phyloP scores from a whole-genome alignment of 2,888 invertebrate species.

The Temnothorax rugatulus region DNA sequence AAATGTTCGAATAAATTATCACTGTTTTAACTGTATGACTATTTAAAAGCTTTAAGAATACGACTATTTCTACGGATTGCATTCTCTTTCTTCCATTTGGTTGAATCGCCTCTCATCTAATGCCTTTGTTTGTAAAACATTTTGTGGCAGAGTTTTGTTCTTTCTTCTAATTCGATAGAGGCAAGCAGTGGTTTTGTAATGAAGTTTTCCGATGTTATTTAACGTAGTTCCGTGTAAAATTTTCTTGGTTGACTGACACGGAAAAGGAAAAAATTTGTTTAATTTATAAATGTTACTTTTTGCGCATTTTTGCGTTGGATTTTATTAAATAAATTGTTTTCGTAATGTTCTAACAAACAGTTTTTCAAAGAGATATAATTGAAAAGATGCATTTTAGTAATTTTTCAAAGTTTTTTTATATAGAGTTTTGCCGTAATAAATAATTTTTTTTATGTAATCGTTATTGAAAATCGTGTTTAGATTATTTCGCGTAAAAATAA shows the following conservation, averaged over 20 bases:
- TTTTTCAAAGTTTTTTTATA: too few relatives aligned
- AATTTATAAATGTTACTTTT: not conserved
- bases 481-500: too few relatives aligned
- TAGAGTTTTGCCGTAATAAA: too few relatives aligned
- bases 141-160: not conserved
- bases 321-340: not conserved
- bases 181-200: not conserved
- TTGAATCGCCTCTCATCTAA: not conserved
- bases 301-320: not conserved
- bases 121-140: not conserved
- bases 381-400: too few relatives aligned
- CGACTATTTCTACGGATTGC: not conserved
- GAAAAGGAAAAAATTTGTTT: not conserved
- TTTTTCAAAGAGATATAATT: too few relatives aligned
- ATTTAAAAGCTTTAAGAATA: not conserved
- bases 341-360: not conserved
- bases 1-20: not conserved
- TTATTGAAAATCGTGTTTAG: too few relatives aligned
- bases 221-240: not conserved
- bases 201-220: not conserved
- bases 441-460: too few relatives aligned
- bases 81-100: not conserved
- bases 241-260: not conserved
- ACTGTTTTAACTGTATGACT: not conserved
- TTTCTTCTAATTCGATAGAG: not conserved